phyloP scores from a whole-genome alignment of 2,888 invertebrate genomes.

The Stegana nigrithorax region DNA sequence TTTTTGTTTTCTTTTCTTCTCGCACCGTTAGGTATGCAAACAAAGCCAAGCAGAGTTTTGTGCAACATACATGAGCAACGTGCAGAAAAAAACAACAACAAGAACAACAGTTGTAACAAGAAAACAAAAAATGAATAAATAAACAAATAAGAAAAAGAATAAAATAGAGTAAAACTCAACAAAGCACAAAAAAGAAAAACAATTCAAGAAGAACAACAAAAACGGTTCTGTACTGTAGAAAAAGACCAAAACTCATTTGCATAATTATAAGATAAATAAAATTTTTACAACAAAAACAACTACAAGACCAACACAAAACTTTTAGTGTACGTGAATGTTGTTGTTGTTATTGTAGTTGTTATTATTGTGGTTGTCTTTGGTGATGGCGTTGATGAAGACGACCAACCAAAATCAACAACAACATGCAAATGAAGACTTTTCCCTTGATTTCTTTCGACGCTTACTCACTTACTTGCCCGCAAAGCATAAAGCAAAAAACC shows the following conservation, averaged over 20 bases:
- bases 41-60: slow-evolving; percentile 17
- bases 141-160: slow-evolving; percentile 24
- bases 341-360: neutral
- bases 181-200: neutral
- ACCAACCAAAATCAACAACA: slow-evolving; percentile 11
- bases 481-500: slow-evolving; percentile 1
- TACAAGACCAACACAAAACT: slow-evolving; percentile 38
- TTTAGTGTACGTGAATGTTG: neutral
- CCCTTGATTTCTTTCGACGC: slow-evolving; percentile 48
- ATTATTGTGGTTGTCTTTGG: neutral
- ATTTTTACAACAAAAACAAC: slow-evolving; percentile 48
- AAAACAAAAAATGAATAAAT: slow-evolving; percentile 47
- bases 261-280: slow-evolving; percentile 60
- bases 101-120: slow-evolving; percentile 17
- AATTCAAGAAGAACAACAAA: slow-evolving; percentile 10
- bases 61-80: no score
- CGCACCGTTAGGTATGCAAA: slow-evolving; percentile 31
- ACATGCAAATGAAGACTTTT: slow-evolving; percentile 28
- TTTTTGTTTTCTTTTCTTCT: no score
- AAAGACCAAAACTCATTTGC: slow-evolving; percentile 39
- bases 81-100: slow-evolving; percentile 10
- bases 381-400: slow-evolving; percentile 25
- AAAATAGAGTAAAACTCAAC: slow-evolving; percentile 18
- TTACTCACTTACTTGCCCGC: slow-evolving; percentile 29
- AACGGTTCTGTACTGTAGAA: slow-evolving; percentile 5